These are phyloP conservation scores for Eulemur mongoz DNA, from an alignment of 2,797 vertebrate species.

Conservation along the genomic window DNA sequence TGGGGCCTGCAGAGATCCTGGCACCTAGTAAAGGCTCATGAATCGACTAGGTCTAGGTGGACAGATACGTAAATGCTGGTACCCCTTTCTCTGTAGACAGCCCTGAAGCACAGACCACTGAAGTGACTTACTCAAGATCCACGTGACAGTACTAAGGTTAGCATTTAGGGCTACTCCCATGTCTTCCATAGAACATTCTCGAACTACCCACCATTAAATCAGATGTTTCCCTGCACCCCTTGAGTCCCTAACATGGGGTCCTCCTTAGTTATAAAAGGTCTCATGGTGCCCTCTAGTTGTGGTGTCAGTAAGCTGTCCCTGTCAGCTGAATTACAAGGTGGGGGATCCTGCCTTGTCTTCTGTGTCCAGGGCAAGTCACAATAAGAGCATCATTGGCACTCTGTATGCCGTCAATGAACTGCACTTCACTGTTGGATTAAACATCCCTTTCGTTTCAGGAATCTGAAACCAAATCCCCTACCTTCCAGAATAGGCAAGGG, in stretches of 20 bases:
- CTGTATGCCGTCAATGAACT: not conserved
- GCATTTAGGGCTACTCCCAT: not conserved
- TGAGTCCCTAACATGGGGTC: not conserved
- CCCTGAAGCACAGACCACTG: not conserved
- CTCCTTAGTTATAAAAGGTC: not conserved
- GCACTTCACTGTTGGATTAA: not conserved
- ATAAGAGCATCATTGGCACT: not conserved
- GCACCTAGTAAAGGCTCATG: not conserved
- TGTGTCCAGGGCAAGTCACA: not conserved
- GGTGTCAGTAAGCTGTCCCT: not conserved
- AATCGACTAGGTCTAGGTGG: not conserved
- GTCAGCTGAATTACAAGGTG: not conserved
- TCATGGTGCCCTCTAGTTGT: slow-evolving; percentile 10
- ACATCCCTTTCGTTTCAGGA: not conserved
- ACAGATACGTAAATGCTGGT: not conserved
- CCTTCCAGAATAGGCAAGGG: not conserved
- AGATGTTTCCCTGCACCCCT: not conserved
- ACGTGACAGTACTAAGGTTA: not conserved
- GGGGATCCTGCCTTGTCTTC: not conserved
- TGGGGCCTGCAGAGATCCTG: not conserved
- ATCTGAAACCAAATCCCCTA: not conserved
- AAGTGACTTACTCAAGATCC: not conserved
- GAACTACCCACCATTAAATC: not conserved
- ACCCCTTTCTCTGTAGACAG: not conserved
- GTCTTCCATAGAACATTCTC: not conserved